Evolutionary conservation across 2,113 vertebrate species (phyloP).

Genomic region (Ammodytes marinus): DNA sequence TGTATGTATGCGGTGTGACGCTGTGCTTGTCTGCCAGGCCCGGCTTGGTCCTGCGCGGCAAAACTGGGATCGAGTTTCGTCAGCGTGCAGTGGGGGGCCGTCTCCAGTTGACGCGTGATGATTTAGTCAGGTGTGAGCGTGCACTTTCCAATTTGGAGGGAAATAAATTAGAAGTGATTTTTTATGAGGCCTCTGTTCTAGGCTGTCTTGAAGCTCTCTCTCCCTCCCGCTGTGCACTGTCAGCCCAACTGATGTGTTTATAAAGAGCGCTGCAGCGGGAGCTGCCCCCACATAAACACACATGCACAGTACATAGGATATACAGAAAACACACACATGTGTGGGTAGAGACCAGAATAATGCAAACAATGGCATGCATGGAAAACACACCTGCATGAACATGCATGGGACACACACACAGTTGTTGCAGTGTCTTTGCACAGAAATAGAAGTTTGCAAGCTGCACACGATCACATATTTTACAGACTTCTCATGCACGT

Average conservation of each 20-base stretch:
- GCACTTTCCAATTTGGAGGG: slow-evolving; percentile 99
- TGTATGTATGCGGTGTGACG: slow-evolving; percentile 73
- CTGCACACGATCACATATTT: not conserved
- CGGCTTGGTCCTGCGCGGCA: slow-evolving; percentile 92
- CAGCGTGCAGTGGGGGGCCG: slow-evolving; percentile 95
- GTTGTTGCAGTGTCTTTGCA: not conserved
- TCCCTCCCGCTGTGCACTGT: slow-evolving; percentile 81
- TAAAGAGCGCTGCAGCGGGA: slow-evolving; percentile 81
- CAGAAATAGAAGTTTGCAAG: not conserved
- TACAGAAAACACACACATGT: slow-evolving; percentile 37
- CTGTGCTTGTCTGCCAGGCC: slow-evolving; percentile 88
- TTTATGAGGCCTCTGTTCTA: slow-evolving; percentile 95
- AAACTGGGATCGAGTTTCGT: slow-evolving; percentile 97
- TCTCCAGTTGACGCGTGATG: slow-evolving; percentile 99
- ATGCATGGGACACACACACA: not conserved
- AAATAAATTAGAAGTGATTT: slow-evolving; percentile 99
- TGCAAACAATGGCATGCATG: slow-evolving; percentile 47
- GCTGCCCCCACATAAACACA: slow-evolving; percentile 57
- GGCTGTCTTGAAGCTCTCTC: slow-evolving; percentile 70
- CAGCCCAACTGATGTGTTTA: slow-evolving; percentile 88
- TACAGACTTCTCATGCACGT: not conserved
- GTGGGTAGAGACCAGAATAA: slow-evolving; percentile 38
- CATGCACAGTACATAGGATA: slow-evolving; percentile 1
- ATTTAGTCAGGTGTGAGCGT: slow-evolving; percentile 99
- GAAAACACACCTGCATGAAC: slow-evolving; percentile 39